Evolutionary conservation across 2,113 vertebrate species (phyloP).

Genomic region (Brienomyrus longianalis): DNA sequence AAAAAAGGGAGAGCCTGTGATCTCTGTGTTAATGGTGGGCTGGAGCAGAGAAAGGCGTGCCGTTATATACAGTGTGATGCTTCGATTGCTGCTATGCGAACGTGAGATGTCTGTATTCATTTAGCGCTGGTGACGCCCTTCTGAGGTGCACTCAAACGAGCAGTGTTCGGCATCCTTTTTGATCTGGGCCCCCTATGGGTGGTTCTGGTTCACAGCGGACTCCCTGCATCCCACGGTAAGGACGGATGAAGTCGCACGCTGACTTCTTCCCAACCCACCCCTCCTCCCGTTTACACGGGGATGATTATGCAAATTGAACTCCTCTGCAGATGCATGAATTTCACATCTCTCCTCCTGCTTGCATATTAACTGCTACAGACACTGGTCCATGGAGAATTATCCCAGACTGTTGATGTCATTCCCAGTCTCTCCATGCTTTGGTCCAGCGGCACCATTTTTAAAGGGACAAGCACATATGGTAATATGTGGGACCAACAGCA

Average conservation of each 20-base stretch:
- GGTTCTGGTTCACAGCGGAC: not conserved
- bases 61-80: not conserved
- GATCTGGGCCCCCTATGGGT: not conserved
- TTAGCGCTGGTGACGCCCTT: too few species aligned
- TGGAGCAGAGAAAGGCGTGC: not conserved
- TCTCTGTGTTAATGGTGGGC: not conserved
- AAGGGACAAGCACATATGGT: not conserved
- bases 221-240: not conserved
- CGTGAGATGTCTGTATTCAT: not conserved
- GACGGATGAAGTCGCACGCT: not conserved
- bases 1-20: not conserved
- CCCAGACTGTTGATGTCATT: conserved; percentile 34
- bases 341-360: conserved; percentile 36
- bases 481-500: not conserved
- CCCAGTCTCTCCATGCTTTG: not conserved
- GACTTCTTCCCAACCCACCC: not conserved
- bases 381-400: conserved; percentile 41
- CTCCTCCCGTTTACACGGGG: conserved; percentile 5
- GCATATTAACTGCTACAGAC: conserved; percentile 36
- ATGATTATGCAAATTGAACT: conserved; percentile 11
- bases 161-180: too few species aligned
- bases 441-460: not conserved
- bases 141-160: not conserved
- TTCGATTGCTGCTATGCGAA: not conserved
- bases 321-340: conserved; percentile 38